Evolutionary conservation across 2,797 vertebrate genomes (phyloP), one percentile per base, ranked within the genome.

Genomic region (Pangasius mekongensis): DNA sequence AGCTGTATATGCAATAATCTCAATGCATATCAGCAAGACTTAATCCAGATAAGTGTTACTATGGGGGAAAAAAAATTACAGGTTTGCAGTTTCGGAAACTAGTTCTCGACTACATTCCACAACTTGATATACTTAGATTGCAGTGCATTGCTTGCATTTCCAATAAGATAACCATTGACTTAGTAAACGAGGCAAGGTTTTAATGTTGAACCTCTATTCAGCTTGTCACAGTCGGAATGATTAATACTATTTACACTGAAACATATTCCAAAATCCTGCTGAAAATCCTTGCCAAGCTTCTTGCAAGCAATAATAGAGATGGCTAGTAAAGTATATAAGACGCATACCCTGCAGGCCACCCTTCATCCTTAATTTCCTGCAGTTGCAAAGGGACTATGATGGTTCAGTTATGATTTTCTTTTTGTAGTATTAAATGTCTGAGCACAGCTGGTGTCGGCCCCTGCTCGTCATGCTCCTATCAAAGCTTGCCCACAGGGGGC

Each of bases 391-490:
- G 49, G 24, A n/a, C 39, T 27, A 13, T 18, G 39, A 52, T 3
- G 87, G 36, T 43, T 74, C 43, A 16, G 43, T 67, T 83, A 10
- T 30, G 36, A 67, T 88, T 78, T 39, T 58, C 13, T 4, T 82
- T 64, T 71, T 36, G 11, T 24, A 49, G 62, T 27, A 49, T 85
- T 80, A 80, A 56, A 80, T 60, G 74, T 49, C 62, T 54, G 83
- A 83, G 74, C 88, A 27, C 87, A 85, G 90, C 88, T 87, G 90
- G 86, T 78, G 69, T 62, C 18, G 27, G 81, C 64, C 77, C 24
- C 49, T 43, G 78, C 43, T 58, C 54, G 36, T 76, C 84, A 64
- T 58, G 52, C 85, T 56, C 64, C 56, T 80, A 88, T 86, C 76
- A 66, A 56, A 66, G 73, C 60, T 82, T 60, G 71, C 36, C n/a